Conservation (phyloP, 1,140 invertebrate genomes). For the Gryon sp. region DNA sequence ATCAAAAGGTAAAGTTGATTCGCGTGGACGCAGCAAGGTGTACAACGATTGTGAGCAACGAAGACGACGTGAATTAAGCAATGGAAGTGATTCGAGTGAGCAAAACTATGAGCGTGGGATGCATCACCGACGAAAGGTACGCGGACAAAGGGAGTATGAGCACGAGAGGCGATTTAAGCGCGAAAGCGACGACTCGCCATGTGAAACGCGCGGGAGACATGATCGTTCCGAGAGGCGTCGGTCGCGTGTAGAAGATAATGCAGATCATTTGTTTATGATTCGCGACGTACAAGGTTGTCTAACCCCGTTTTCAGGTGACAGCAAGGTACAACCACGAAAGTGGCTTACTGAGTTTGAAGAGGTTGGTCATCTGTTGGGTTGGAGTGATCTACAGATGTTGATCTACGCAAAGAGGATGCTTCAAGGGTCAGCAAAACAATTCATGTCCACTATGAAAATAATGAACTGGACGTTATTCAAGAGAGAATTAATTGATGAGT, state of each 20-base stretch:
- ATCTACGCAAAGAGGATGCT: constrained; percentile 43
- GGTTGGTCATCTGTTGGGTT: constrained; percentile 1
- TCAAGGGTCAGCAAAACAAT: constrained; percentile 27
- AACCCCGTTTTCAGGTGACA: not conserved
- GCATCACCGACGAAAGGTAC: no score
- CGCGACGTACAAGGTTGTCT: not conserved
- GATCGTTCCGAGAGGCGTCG: no score
- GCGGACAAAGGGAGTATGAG: no score
- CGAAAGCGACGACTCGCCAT: no score
- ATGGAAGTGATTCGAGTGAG: not conserved
- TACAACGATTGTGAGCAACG: no score
- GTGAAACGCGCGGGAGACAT: no score
- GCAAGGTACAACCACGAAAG: not conserved
- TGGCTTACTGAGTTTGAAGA: constrained; percentile 36
- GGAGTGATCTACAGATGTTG: constrained; percentile 26
- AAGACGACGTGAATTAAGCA: no score
- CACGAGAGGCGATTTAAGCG: no score
- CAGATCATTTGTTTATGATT: not conserved
- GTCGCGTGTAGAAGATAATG: not conserved
- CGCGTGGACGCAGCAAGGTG: no score
- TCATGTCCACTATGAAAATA: constrained; percentile 6
- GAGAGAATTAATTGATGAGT: constrained; percentile 1
- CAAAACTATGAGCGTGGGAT: not conserved
- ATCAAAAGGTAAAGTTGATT: no score
- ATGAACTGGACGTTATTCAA: not conserved